Base-by-base conservation (phyloP, 2,888 invertebrate species). In the Pasiphila rectangulata region DNA sequence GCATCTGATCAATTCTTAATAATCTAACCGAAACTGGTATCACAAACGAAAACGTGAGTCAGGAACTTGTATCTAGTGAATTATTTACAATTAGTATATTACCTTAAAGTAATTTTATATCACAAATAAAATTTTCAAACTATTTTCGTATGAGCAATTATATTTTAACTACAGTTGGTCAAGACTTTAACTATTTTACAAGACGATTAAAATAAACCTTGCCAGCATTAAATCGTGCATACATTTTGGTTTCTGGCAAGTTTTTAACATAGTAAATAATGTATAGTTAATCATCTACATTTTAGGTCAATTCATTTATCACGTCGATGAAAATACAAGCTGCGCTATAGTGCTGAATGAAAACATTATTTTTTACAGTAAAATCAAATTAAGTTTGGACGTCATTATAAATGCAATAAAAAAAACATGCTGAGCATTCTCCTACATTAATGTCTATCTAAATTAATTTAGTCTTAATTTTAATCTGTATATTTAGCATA, bases 361-460 rank as follows among this genome's bases (percentile, higher is more conserved):
- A 13, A 27, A 12, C 12, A 13, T 7, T 7, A 1, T 27, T 13
- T 25, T 12, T 7, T 1, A 27, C 13, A 13, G 25, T 29, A 36
- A 16, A 43, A 29, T 51, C 24, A 50, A 51, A 57, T 44, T 54
- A 61, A 55, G 47, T 43, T 41, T 63, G 68, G 70, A 71, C 69
- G 70, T 66, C 44, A 63, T 57, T 55, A 51, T 51, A 53, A 58
- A 59, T 44, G 62, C 53, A 56, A 48, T 54, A 45, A 41, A 49
- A 61, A 59, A 60, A 67, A 59, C 63, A 69, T 68, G 75, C 80
- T 83, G 81, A 80, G 84, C 83, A 79, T 71, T 75, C 69, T 70
- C n/a, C 82, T 83, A 83, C 71, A 81, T 81, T 83, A 71, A 81
- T 69, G 56, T 73, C 83, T 84, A 85, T 84, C 85, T 84, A 83